A percentile compares a stretch with the other conserved stretches of the same genome.
phyloP scores from a whole-genome alignment of 2,888 invertebrate genomes.

The Teleogryllus oceanicus region DNA sequence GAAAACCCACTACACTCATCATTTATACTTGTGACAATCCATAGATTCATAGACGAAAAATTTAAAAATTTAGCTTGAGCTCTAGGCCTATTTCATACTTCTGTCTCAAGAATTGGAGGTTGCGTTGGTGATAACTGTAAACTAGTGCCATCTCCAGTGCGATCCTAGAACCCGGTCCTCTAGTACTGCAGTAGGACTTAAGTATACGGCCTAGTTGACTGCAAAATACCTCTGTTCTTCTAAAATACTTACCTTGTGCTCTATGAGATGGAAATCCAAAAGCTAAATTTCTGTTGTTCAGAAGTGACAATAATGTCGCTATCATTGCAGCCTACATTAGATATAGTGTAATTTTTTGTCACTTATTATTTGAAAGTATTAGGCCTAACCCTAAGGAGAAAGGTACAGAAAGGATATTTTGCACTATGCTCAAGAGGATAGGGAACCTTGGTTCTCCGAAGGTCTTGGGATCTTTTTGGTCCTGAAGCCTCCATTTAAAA shows the following conservation, averaged over 20 bases:
- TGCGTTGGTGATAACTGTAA: background rate
- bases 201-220: constrained; percentile 2
- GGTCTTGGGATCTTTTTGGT: background rate
- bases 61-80: background rate
- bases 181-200: background rate
- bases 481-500: background rate
- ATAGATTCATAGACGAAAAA: background rate
- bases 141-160: background rate
- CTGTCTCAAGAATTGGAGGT: constrained; percentile 1
- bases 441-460: background rate
- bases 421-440: background rate
- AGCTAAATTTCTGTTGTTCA: background rate
- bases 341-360: background rate
- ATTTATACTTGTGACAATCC: constrained; percentile 18
- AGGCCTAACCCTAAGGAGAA: background rate
- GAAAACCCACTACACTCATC: background rate
- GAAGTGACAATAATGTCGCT: background rate
- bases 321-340: background rate
- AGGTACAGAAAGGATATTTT: background rate
- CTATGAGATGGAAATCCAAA: background rate
- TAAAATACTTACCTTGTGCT: background rate
- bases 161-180: background rate
- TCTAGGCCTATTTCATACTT: constrained; percentile 11
- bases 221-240: background rate
- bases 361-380: background rate